Evolutionary conservation across 2,797 vertebrate genomes (phyloP).

Genomic region (Scyliorhinus canicula): DNA sequence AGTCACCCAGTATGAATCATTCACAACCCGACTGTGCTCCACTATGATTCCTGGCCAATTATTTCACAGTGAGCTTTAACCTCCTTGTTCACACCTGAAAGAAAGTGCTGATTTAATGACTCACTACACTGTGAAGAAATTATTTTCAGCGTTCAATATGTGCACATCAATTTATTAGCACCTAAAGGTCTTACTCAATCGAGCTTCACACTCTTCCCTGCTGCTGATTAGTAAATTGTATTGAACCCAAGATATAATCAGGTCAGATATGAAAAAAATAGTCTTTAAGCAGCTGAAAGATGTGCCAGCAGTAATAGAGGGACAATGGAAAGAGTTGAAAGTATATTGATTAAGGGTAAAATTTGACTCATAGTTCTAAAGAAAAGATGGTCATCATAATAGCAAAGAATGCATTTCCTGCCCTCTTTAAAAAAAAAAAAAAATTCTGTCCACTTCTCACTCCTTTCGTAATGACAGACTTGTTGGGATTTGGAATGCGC

Average conservation of each 20-base stretch:
- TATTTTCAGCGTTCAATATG: constrained; percentile 17
- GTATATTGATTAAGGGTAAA: background rate
- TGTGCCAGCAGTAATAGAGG: background rate
- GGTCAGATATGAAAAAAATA: background rate
- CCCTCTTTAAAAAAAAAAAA: background rate
- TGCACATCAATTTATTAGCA: constrained; percentile 24
- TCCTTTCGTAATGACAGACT: background rate
- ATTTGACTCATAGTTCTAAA: background rate
- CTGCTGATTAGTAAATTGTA: constrained; percentile 11
- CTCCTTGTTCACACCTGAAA: constrained; percentile 4
- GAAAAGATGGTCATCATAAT: background rate
- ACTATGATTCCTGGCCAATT: background rate
- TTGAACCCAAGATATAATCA: background rate
- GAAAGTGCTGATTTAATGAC: constrained; percentile 25
- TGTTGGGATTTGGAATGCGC: too few relatives aligned
- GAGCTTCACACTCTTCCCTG: background rate
- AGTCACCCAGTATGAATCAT: constrained; percentile 31
- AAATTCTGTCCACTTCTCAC: background rate
- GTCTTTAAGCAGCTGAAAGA: background rate
- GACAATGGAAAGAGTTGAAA: background rate
- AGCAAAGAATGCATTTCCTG: background rate
- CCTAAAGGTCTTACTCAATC: background rate
- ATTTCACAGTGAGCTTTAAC: background rate
- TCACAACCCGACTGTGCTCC: constrained; percentile 11
- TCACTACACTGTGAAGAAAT: background rate